Conservation (phyloP, 2,113 vertebrate genomes). For the Microcebus murinus region DNA sequence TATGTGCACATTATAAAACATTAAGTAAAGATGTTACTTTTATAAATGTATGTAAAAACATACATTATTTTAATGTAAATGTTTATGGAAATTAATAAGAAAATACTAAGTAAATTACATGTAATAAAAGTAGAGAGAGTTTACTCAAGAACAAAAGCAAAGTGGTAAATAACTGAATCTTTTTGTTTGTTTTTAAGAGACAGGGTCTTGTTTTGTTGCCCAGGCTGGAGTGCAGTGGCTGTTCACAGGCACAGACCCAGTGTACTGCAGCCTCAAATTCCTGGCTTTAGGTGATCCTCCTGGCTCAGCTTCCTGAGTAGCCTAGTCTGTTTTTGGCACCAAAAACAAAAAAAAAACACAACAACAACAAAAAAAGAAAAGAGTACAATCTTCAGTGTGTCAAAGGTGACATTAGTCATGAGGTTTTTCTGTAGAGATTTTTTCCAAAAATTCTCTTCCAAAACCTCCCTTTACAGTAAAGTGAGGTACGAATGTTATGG, state of each 20-base stretch:
- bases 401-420: neutral
- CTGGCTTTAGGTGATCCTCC: too few species aligned
- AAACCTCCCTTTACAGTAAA: neutral
- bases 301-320: too few species aligned
- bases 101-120: neutral
- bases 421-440: slow-evolving; percentile 28
- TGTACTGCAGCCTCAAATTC: too few species aligned
- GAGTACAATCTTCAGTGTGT: neutral
- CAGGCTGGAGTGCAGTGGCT: too few species aligned
- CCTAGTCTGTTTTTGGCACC: neutral
- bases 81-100: neutral
- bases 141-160: slow-evolving; percentile 8
- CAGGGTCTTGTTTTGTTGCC: too few species aligned
- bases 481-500: neutral
- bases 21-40: neutral
- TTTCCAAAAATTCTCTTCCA: neutral
- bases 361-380: neutral
- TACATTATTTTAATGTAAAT: neutral
- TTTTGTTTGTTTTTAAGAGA: too few species aligned
- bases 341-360: neutral
- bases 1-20: neutral
- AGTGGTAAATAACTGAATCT: neutral
- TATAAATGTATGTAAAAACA: neutral
- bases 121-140: neutral
- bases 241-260: too few species aligned